Evolutionary conservation across 2,888 invertebrate genomes (phyloP).

Genomic region (Lasioglossum malachurum): DNA sequence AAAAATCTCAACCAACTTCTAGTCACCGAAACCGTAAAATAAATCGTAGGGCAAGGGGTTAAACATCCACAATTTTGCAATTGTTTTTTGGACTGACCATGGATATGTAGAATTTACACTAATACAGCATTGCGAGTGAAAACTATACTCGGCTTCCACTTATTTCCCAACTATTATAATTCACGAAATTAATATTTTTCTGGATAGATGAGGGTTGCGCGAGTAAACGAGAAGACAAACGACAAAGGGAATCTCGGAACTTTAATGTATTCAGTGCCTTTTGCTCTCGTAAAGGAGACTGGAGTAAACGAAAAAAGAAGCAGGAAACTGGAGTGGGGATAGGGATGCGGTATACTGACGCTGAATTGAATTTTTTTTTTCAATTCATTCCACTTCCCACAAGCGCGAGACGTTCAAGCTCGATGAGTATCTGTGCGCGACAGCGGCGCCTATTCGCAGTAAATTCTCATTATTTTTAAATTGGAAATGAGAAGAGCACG

Average conservation of each 20-base stretch:
- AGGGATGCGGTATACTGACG: constrained; percentile 59
- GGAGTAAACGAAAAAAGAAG: not conserved
- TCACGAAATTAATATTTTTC: not conserved
- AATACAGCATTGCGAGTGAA: no score
- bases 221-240: not conserved
- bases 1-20: no score
- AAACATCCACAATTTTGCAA: no score
- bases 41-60: no score
- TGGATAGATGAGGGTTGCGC: no score
- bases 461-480: constrained; percentile 79
- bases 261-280: constrained; percentile 14
- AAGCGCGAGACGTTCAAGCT: constrained; percentile 67
- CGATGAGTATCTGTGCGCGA: constrained; percentile 76
- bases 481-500: constrained; percentile 76
- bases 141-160: not conserved
- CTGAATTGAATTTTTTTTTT: constrained; percentile 78
- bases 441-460: constrained; percentile 73
- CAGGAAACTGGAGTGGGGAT: not conserved
- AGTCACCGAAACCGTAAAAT: no score
- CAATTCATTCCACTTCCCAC: constrained; percentile 74
- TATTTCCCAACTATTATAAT: not conserved
- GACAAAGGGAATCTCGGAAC: not conserved
- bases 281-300: not conserved
- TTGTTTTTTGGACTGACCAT: no score
- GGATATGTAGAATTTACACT: no score